Percentiles rank a stretch among this genome's conserved stretches.
These are phyloP conservation scores for Mystacornis crossleyi DNA, from an alignment of 2,113 vertebrate species.

Conservation along the genomic window DNA sequence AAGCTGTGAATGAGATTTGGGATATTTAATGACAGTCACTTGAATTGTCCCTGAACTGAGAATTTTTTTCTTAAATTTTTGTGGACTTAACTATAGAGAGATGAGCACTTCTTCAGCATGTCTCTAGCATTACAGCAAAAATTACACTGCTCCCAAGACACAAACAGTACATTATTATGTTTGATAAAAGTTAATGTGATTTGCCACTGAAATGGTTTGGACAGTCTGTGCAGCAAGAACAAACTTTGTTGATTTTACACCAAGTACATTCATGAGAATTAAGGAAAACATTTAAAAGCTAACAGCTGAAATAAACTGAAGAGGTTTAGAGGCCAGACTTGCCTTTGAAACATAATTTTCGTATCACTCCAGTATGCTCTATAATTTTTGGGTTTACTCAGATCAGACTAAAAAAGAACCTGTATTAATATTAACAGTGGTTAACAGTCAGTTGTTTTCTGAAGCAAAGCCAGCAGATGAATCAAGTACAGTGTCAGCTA, in stretches of 20 bases:
- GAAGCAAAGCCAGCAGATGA: not conserved
- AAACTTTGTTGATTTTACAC: not conserved
- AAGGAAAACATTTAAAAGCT: not conserved
- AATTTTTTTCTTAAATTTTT: not conserved
- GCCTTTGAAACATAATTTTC: not conserved
- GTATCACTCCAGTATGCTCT: not conserved
- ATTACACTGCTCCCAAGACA: not conserved
- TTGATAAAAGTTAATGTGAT: not conserved
- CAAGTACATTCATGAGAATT: not conserved
- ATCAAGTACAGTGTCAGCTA: not conserved
- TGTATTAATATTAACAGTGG: not conserved
- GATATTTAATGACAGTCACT: conserved; percentile 11
- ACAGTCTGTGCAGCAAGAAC: not conserved
- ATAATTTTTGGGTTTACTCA: not conserved
- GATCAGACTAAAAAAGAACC: not conserved
- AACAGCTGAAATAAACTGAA: not conserved
- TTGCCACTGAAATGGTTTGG: not conserved
- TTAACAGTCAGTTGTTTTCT: not conserved
- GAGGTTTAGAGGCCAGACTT: not conserved
- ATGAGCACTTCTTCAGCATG: not conserved
- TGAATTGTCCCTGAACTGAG: conserved; percentile 9
- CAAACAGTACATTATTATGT: not conserved
- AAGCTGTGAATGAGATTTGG: not conserved
- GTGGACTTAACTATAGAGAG: conserved; percentile 14
- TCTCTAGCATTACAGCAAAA: not conserved